Evolutionary conservation across 2,888 invertebrate genomes (phyloP), one percentile per base, ranked within the genome.

Genomic region (Aethes cnicana): DNA sequence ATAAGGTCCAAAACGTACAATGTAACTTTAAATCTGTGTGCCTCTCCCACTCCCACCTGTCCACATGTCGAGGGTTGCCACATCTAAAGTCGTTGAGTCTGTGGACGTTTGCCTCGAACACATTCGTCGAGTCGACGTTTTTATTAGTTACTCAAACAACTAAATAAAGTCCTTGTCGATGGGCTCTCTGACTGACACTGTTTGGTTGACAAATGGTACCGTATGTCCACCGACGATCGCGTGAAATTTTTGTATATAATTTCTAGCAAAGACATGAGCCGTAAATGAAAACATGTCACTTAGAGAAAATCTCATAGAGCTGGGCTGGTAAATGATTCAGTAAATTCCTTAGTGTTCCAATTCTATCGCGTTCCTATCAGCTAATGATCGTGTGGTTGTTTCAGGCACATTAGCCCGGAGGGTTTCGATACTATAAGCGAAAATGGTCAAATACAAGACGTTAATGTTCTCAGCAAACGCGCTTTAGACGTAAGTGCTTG

Each of bases 341-440:
- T 35, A 39, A 53, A 33, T 48, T 18, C 35, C 54, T 50, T 7
- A 48, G 39, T 33, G 33, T 11, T 25, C 26, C 26, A 43, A 39
- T 12, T 28, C 26, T 20, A 16, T 52, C 7, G 42, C 44, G 49
- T 47, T 49, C 57, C 42, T 35, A 49, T 50, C 58, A 54, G 48
- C 23, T 61, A 54, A 57, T 52, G 61, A 59, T 49, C 60, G 56
- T 66, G 47, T 69, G 63, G 65, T 72, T 72, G 64, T 90, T 90
- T 58, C 81, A 95, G 95, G 95, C 91, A 93, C 78, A 86, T 95
- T 61, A 93, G 94, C 57, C 91, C 92, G 59, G 93, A 94, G 70
- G 95, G 95, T 60, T 84, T 93, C 55, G 92, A 93, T 76, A 84
- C 91, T 68, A 82, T 95, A 62, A 92, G 91, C 59, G 92, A 93